These are phyloP conservation scores for Macaca fascicularis DNA, from an alignment of 2,113 vertebrate species.

Conservation along the genomic window T2T-MFA8v1.1 NC_088387.1:106275501-106276000, in stretches of 20 bases:
- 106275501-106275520: slow-evolving; percentile 68
- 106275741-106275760: neutral
- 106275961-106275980: neutral
- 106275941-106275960: neutral
- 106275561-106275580: neutral
- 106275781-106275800: neutral
- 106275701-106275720: neutral
- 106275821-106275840: neutral
- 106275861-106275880: neutral
- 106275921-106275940: rapidly evolving
- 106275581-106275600: slow-evolving; percentile 55
- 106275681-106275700: neutral
- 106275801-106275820: neutral
- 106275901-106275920: neutral
- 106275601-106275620: neutral
- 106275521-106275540: neutral
- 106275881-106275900: neutral
- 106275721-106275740: neutral
- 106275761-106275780: neutral
- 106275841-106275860: neutral
- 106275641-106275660: slow-evolving; percentile 68
- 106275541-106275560: neutral
- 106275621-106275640: slow-evolving; percentile 38
- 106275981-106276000: neutral
- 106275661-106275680: neutral